A percentile compares a stretch with the other conserved stretches of the same genome.
Conservation (phyloP, 2,888 invertebrate species). For the Synanthedon andrenaeformis region DNA sequence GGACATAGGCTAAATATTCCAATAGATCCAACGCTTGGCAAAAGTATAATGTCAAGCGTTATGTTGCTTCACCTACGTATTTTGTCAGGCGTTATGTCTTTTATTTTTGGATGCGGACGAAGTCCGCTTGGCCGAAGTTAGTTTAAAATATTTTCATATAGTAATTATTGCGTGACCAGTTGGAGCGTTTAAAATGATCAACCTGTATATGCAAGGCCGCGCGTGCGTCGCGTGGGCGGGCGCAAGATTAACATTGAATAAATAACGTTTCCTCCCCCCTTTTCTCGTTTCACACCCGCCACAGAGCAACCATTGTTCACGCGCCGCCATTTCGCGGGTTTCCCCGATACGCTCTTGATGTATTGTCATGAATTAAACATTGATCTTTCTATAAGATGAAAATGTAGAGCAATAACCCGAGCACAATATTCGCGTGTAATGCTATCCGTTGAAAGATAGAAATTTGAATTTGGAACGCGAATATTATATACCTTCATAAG, state of each 20-base stretch:
- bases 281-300: background rate
- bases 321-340: conserved; percentile 7
- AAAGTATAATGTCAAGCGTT: too few species aligned
- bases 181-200: background rate
- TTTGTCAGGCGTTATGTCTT: too few species aligned
- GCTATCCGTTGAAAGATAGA: too few species aligned
- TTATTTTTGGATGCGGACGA: too few species aligned
- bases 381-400: background rate
- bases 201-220: conserved; percentile 13
- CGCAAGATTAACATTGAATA: conserved; percentile 20
- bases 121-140: too few species aligned
- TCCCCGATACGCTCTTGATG: conserved; percentile 2
- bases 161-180: too few species aligned
- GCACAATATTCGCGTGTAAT: too few species aligned
- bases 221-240: conserved; percentile 13
- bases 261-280: conserved; percentile 6
- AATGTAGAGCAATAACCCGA: background rate
- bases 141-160: background rate
- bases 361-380: background rate
- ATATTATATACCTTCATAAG: too few species aligned
- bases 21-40: too few species aligned
- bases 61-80: too few species aligned
- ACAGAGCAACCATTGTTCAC: background rate
- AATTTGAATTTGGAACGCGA: too few species aligned
- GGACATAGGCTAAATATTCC: too few species aligned